Base-by-base conservation (phyloP, 2,113 vertebrate genomes). In the Megaceryle torquata region DNA sequence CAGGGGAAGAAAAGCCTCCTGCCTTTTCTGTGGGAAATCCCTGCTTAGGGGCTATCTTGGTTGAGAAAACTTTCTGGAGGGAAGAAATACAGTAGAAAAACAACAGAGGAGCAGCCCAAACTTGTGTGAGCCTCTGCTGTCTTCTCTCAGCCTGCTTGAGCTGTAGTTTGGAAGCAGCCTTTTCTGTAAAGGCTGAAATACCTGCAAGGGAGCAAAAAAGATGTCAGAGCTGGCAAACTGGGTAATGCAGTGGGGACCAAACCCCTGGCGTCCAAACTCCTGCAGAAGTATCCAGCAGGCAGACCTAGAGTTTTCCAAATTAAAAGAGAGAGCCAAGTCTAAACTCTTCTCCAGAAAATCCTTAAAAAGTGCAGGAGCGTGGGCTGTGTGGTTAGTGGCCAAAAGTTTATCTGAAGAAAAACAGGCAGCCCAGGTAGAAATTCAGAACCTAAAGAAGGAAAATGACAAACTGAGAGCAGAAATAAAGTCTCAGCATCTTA, bases 221-320 rank as follows among this genome's bases (percentile, higher is more conserved):
- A 97, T 95, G 95, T 94, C 96, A 74, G 95, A 92, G 80, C 92
- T 96, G 76, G 82, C 15, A 28, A 96, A 95, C 0, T 95, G 95
- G 95, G 88, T 97, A 81, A 65, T 86, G 78, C 94, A 94, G 51
- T 97, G 95, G 91, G 96, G 95, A 41, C 77, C 92, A 69, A 96
- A 96, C 35, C 95, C 96, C 46, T 95, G 96, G 96, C 86, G 88
- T 61, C 76, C 72, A 0, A 75, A 94, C 46, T 94, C 92, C 37
- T 97, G 71, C 94, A 94, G 46, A 80, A 97, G 86, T n/a, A 94
- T 97, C 68, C 92, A 95, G 80, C 90, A 97, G 69, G 96, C 94
- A 83, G 91, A 95, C 60, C 64, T 90, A 7, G 88, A 96, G 64
- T 96, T 97, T 70, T 68, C 92, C 64, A 93, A 33, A 65, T 59